phyloP scores from a whole-genome alignment of 2,113 vertebrate species.

The Geococcyx californianus region DNA sequence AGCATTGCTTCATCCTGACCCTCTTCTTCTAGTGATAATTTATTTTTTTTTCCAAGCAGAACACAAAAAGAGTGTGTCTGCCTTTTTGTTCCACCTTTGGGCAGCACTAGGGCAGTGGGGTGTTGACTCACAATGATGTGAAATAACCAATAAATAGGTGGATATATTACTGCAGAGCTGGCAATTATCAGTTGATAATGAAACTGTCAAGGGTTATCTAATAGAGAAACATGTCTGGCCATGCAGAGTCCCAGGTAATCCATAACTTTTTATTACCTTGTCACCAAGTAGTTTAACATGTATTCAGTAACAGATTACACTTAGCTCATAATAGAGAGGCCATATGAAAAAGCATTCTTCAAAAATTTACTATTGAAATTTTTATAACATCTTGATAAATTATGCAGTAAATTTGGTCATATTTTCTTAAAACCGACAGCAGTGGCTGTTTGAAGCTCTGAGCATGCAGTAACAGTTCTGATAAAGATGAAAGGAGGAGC shows the following conservation, averaged over 20 bases:
- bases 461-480: neutral
- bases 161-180: neutral
- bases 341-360: neutral
- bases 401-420: neutral
- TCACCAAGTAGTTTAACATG: neutral
- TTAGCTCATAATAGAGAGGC: neutral
- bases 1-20: neutral
- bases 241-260: neutral
- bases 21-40: neutral
- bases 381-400: neutral
- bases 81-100: neutral
- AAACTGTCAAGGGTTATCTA: neutral
- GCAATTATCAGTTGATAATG: neutral
- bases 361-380: neutral
- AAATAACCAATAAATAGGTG: neutral
- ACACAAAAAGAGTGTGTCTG: neutral
- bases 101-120: neutral
- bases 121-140: neutral
- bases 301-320: neutral
- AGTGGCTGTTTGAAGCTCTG: neutral
- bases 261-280: neutral
- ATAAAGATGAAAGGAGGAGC: neutral
- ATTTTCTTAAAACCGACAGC: neutral
- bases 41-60: neutral
- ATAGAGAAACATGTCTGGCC: neutral